Percentiles rank a stretch among this genome's conserved stretches.
These are phyloP conservation scores for Garrulus glandarius DNA, from an alignment of 2,797 vertebrate species.

Conservation along the genomic window DNA sequence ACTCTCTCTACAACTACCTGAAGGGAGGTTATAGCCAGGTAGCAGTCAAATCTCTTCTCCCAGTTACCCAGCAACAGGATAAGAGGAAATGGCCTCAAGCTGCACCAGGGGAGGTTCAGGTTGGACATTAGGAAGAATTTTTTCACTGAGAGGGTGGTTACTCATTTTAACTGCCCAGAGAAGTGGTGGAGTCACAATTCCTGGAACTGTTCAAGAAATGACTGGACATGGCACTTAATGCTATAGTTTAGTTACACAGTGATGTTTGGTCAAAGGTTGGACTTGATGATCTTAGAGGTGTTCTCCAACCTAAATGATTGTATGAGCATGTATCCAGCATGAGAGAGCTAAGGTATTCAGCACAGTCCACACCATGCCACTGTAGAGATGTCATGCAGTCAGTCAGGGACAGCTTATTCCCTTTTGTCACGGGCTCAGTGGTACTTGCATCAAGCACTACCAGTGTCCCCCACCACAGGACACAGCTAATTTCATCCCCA, in stretches of 20 bases:
- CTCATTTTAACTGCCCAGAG: background rate
- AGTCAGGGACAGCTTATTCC: background rate
- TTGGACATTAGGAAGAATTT: background rate
- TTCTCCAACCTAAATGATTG: background rate
- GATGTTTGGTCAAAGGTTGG: background rate
- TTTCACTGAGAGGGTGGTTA: background rate
- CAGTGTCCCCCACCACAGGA: background rate
- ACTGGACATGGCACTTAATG: background rate
- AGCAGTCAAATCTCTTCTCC: background rate
- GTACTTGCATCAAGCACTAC: background rate
- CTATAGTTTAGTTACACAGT: background rate
- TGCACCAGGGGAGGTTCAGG: background rate
- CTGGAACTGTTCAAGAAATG: background rate
- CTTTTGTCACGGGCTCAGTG: background rate
- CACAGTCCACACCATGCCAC: background rate
- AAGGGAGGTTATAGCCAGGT: background rate
- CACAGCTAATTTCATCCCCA: background rate
- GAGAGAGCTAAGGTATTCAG: background rate
- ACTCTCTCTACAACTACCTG: background rate
- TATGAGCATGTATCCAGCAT: background rate
- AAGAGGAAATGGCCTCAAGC: background rate
- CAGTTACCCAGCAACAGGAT: background rate
- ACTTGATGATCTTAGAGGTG: background rate
- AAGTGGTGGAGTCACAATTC: background rate
- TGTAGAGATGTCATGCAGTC: background rate